These are phyloP conservation scores for Drosophila gaucha DNA, from an alignment of 2,888 invertebrate species.

Conservation along the genomic window DNA sequence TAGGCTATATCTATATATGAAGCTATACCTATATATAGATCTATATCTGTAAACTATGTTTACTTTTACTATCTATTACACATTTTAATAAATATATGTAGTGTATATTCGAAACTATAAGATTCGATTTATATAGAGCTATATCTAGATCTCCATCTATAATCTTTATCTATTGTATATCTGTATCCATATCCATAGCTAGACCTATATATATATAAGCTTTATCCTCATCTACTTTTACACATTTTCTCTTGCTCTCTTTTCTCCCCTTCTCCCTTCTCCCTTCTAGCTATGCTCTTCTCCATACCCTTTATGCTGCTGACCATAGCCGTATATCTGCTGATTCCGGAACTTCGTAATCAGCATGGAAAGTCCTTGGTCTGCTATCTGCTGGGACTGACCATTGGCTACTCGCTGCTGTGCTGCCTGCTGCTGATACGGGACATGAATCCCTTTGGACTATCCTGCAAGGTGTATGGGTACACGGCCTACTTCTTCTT, in stretches of 20 bases:
- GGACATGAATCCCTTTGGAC: constrained; percentile 36
- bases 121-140: too few species aligned
- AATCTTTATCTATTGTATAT: too few species aligned
- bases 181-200: too few species aligned
- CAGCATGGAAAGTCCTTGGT: constrained; percentile 91
- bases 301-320: constrained; percentile 90
- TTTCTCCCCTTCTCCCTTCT: constrained; percentile 32
- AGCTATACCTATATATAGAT: too few species aligned
- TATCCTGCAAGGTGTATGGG: constrained; percentile 81
- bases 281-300: constrained; percentile 90
- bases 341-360: constrained; percentile 90
- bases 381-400: constrained; percentile 89
- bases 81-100: too few species aligned
- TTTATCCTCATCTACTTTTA: not conserved
- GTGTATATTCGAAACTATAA: too few species aligned
- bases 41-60: too few species aligned
- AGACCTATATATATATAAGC: too few species aligned
- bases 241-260: not conserved
- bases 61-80: too few species aligned
- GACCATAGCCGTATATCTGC: constrained; percentile 90
- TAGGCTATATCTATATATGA: too few species aligned
- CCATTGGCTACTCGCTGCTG: constrained; percentile 88
- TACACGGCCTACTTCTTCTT: constrained; percentile 91
- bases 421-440: constrained; percentile 72
- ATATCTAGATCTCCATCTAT: too few species aligned